Base-by-base conservation (phyloP, 1,140 invertebrate genomes). In the Sminthurinus signatus region DNA sequence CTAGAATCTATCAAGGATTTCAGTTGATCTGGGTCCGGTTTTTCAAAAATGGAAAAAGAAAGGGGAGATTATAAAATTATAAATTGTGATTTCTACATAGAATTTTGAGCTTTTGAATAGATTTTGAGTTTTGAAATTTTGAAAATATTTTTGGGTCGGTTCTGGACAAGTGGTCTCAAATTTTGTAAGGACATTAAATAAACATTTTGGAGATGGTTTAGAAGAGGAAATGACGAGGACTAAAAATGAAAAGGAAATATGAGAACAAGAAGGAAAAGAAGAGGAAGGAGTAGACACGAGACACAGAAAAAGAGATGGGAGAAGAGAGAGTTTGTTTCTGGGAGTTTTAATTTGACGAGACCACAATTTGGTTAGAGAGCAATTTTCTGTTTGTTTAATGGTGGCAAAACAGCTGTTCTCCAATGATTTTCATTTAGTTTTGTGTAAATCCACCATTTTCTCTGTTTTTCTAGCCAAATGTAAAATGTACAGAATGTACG, bases 341-440 rank as follows among this genome's bases (percentile, higher is more conserved):
- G 50, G 10, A 19, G 8, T 15, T 52, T 4, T 52, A 46, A n/a
- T 17, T 46, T 8, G n/a, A n/a, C n/a, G 5, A n/a, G 5, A 19
- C 21, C 15, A 8, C 15, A 46, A 17, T 46, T 46, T 46, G 21
- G 21, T 48, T 21, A 21, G n/a, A n/a, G 44, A 48, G 44, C 17
- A 4, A 21, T n/a, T 25, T 19, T 8, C 8, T 48, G 44, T n/a
- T 21, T 48, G 23, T 21, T 21, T 21, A n/a, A 25, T 52, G 50
- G 50, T 10, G 27, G 23, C 4, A 19, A 29, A 25, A 56, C 54
- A 42, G 31, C 29, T 56, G 54, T 31, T 56, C 25, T 17, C 15
- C 8, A 56, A 56, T 56, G 54, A 56, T 56, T 56, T 56, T 56
- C 54, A 56, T 42, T 56, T 52, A 29, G 50, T 42, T 56, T 52